Evolutionary conservation across 2,113 vertebrate genomes (phyloP).

Genomic region (Pagrus major): DNA sequence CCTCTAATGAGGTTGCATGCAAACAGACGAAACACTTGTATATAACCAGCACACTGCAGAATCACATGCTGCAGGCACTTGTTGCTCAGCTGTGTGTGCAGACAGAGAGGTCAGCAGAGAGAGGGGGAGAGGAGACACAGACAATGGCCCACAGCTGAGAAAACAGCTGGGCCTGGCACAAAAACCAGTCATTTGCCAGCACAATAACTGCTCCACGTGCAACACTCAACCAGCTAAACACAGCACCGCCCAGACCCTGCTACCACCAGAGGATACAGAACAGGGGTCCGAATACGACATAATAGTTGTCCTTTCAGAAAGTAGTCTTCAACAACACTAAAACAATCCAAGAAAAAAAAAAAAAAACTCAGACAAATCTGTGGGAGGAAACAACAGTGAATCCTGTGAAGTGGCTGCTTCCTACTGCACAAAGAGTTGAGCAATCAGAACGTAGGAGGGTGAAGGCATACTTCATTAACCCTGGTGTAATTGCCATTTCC

Average conservation of each 20-base stretch:
- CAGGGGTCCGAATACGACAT: slow-evolving; percentile 10
- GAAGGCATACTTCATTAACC: slow-evolving; percentile 76
- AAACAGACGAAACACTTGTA: slow-evolving; percentile 17
- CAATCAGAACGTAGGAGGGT: slow-evolving; percentile 67
- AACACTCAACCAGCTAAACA: slow-evolving; percentile 52
- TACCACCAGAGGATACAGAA: slow-evolving; percentile 29
- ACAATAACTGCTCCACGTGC: slow-evolving; percentile 53
- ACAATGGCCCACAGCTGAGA: slow-evolving; percentile 52
- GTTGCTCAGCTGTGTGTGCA: slow-evolving; percentile 45
- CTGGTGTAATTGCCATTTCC: slow-evolving; percentile 70
- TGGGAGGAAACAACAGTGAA: slow-evolving; percentile 56
- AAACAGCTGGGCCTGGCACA: slow-evolving; percentile 64
- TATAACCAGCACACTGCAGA: background rate
- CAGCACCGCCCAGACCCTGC: slow-evolving; percentile 20
- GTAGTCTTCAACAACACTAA: slow-evolving; percentile 31
- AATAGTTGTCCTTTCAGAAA: slow-evolving; percentile 26
- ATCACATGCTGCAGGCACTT: slow-evolving; percentile 42
- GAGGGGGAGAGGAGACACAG: slow-evolving; percentile 15
- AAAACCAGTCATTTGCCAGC: slow-evolving; percentile 55
- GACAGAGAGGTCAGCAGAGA: background rate
- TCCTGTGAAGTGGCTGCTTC: slow-evolving; percentile 69
- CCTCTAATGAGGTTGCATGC: background rate
- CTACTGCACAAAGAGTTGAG: slow-evolving; percentile 61
- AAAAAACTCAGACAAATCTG: slow-evolving; percentile 45
- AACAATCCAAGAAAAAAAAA: slow-evolving; percentile 49